Evolutionary conservation across 1,140 invertebrate species (phyloP).

Genomic region (Pogonomyrmex barbatus): DNA sequence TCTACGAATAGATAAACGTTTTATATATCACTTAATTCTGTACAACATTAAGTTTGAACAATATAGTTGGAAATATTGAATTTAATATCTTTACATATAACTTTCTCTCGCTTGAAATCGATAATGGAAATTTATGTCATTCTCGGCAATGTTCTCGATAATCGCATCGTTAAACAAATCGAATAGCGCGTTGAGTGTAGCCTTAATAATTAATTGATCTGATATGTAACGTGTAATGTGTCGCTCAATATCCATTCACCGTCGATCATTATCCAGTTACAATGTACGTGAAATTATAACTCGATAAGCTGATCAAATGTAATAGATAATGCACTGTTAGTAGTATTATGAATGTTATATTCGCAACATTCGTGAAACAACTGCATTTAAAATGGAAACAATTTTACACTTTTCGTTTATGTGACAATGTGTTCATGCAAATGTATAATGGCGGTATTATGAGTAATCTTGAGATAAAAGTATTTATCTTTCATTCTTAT

Average conservation of each 20-base stretch:
- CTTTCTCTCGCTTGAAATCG: slow-evolving; percentile 5
- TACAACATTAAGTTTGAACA: background rate
- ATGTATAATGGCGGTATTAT: background rate
- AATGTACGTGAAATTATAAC: slow-evolving; percentile 48
- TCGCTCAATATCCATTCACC: slow-evolving; percentile 33
- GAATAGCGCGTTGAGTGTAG: background rate
- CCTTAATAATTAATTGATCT: slow-evolving; percentile 45
- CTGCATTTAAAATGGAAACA: slow-evolving; percentile 22
- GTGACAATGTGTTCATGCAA: background rate
- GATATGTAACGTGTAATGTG: slow-evolving; percentile 43
- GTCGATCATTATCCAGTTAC: slow-evolving; percentile 39
- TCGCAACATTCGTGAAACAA: background rate
- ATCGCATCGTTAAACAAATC: slow-evolving; percentile 23
- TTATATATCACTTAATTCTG: slow-evolving; percentile 1
- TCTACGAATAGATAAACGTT: slow-evolving; percentile 1
- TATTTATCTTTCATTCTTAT: background rate
- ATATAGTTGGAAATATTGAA: background rate
- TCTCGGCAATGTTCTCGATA: slow-evolving; percentile 16
- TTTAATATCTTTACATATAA: background rate
- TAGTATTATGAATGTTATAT: slow-evolving; percentile 36
- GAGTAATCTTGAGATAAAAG: background rate
- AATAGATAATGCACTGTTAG: slow-evolving; percentile 18
- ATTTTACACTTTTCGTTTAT: slow-evolving; percentile 22
- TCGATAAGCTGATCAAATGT: slow-evolving; percentile 53
- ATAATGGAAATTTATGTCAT: slow-evolving; percentile 17